Percentiles rank a stretch among this genome's conserved stretches.
Evolutionary conservation across 2,888 invertebrate genomes (phyloP).

Genomic region (Eupithecia exiguata): DNA sequence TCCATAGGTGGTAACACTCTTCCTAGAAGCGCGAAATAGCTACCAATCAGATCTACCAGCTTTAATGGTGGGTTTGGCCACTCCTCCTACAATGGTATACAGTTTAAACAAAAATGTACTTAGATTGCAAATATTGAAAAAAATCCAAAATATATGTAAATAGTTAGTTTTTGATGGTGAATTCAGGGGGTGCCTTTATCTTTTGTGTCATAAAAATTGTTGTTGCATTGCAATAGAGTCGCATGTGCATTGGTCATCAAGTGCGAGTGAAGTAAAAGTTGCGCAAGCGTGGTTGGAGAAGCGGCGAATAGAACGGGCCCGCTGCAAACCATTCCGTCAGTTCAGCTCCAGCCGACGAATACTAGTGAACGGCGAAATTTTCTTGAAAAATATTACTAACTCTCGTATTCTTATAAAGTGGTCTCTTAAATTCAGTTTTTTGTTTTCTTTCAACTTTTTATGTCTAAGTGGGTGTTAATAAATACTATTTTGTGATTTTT

Average conservation of each 20-base stretch:
- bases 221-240: constrained; percentile 31
- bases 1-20: neutral
- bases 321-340: constrained; percentile 12
- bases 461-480: neutral
- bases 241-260: constrained; percentile 30
- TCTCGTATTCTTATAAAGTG: neutral
- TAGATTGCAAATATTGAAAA: neutral
- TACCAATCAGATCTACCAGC: constrained; percentile 9
- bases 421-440: neutral
- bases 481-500: neutral
- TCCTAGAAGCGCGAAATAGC: constrained; percentile 7
- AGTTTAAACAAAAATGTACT: constrained; percentile 19
- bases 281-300: constrained; percentile 23
- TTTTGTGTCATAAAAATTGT: neutral
- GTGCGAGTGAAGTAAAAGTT: too few species aligned
- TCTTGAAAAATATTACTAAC: neutral
- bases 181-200: neutral
- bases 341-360: neutral
- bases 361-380: neutral
- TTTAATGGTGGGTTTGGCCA: constrained; percentile 9
- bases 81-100: constrained; percentile 20
- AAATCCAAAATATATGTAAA: neutral
- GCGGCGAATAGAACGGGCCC: constrained; percentile 4
- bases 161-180: neutral
- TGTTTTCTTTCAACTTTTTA: neutral